phyloP scores from a whole-genome alignment of 2,888 invertebrate genomes.

The Machimus rusticus region DNA sequence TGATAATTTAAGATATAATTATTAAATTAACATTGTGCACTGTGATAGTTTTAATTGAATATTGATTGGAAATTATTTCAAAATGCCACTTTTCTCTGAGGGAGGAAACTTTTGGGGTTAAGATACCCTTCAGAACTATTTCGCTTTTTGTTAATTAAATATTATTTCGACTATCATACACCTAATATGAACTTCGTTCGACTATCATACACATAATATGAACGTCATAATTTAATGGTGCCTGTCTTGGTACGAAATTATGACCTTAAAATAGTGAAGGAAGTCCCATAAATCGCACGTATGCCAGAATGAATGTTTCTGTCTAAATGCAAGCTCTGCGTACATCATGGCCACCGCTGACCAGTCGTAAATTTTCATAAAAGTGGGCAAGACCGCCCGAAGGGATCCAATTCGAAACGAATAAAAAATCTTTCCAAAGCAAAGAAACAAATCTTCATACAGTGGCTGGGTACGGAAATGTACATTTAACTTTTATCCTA shows the following conservation, averaged over 20 bases:
- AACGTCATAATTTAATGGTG: neutral
- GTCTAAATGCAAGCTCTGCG: neutral
- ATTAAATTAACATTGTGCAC: too few relatives aligned
- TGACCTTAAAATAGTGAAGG: neutral
- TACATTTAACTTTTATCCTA: conserved; percentile 21
- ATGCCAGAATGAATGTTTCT: neutral
- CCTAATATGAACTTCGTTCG: too few relatives aligned
- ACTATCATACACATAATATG: too few relatives aligned
- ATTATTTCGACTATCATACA: too few relatives aligned
- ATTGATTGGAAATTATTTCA: too few relatives aligned
- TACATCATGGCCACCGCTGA: conserved; percentile 8
- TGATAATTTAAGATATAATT: too few relatives aligned
- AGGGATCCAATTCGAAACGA: conserved; percentile 8
- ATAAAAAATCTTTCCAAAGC: conserved; percentile 26
- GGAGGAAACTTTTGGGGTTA: too few relatives aligned
- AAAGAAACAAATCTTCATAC: conserved; percentile 39
- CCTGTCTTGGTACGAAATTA: neutral
- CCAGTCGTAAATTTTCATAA: conserved; percentile 40
- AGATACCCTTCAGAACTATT: neutral
- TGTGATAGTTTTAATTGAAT: too few relatives aligned
- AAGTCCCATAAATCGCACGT: neutral
- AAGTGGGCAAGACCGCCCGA: neutral
- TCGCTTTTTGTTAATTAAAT: neutral
- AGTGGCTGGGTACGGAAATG: neutral
- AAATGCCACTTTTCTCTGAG: too few relatives aligned